Base-by-base conservation (phyloP, 1,140 invertebrate species). In the Aphidius gifuensis region DNA sequence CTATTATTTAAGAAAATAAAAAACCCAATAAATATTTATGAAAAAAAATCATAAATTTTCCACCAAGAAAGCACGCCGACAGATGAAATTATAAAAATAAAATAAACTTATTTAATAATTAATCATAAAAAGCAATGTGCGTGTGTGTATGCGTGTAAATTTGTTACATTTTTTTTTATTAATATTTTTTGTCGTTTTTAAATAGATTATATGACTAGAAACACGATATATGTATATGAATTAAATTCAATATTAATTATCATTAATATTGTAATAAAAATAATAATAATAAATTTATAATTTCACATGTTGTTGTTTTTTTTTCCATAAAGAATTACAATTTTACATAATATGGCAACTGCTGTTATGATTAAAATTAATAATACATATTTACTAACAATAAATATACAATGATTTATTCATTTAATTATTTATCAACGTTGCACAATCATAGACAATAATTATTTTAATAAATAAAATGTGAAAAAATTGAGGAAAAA, bases 151-250 rank as follows among this genome's bases (percentile, higher is more conserved):
- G 48, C 39, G 44, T 62, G 53, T 47, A 53, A 56, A 54, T 49
- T 38, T 48, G 53, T 62, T 9, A 61, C 16, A 43, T 40, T 56
- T 53, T 60, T 56, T 56, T 65, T 63, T 63, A 58, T 55, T 63
- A 62, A 63, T 58, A 58, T 54, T 64, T 9, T 55, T 50, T 38
- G 11, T 53, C 43, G 49, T 55, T 39, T 44, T 16, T 16, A 16
- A 16, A 53, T 74, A 60, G 66, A 65, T 68, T 73, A 72, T 71
- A 68, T 77, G 74, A 76, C 74, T 77, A 77, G 75, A 76, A 72
- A 75, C 70, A 71, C 73, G 69, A 71, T 71, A 71, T 74, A 71
- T 61, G 67, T 75, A 74, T 70, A 74, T 70, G 74, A 76, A 69
- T 76, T 74, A 76, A 66, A 60, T 68, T 60, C 68, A 72, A 49